A percentile compares a stretch with the other conserved stretches of the same genome.
phyloP scores from a whole-genome alignment of 2,113 vertebrate genomes.

The Macquaria australasica region DNA sequence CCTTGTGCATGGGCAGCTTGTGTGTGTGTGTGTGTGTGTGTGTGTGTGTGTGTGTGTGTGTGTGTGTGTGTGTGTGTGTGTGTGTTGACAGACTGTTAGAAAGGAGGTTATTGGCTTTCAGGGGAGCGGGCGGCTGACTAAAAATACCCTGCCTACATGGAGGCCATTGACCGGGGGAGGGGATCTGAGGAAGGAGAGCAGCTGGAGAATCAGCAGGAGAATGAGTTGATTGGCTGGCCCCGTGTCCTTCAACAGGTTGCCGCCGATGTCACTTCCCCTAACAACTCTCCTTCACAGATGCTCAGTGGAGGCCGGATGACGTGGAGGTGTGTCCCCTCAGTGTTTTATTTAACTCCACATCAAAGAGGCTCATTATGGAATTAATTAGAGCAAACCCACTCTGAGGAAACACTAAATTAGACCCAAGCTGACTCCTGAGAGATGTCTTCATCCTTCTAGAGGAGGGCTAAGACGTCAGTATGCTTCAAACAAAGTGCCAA shows the following conservation, averaged over 20 bases:
- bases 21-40: constrained; percentile 10
- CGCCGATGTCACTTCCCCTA: constrained; percentile 6
- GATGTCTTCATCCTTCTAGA: constrained; percentile 16
- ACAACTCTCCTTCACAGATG: neutral
- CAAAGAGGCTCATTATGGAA: constrained; percentile 72
- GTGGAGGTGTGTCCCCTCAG: constrained; percentile 48
- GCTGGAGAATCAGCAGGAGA: constrained; percentile 51
- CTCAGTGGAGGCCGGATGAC: constrained; percentile 26
- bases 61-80: constrained; percentile 10
- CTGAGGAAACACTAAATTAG: constrained; percentile 55
- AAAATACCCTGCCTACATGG: constrained; percentile 67
- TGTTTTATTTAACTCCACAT: constrained; percentile 63
- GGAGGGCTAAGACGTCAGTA: neutral
- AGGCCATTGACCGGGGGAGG: constrained; percentile 48
- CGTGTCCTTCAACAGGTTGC: constrained; percentile 39
- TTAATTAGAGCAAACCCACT: constrained; percentile 74
- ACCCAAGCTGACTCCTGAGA: constrained; percentile 53
- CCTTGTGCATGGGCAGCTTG: neutral
- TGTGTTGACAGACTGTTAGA: constrained; percentile 41
- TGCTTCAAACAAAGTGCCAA: neutral
- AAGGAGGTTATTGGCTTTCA: constrained; percentile 74
- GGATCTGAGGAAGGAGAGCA: constrained; percentile 51
- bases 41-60: constrained; percentile 2
- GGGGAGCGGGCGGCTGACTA: constrained; percentile 56
- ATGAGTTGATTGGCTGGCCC: constrained; percentile 36